A percentile compares a stretch with the other conserved stretches of the same genome.
These are phyloP conservation scores for Psettodes erumei DNA, from an alignment of 2,113 vertebrate species.

Conservation along the genomic window DNA sequence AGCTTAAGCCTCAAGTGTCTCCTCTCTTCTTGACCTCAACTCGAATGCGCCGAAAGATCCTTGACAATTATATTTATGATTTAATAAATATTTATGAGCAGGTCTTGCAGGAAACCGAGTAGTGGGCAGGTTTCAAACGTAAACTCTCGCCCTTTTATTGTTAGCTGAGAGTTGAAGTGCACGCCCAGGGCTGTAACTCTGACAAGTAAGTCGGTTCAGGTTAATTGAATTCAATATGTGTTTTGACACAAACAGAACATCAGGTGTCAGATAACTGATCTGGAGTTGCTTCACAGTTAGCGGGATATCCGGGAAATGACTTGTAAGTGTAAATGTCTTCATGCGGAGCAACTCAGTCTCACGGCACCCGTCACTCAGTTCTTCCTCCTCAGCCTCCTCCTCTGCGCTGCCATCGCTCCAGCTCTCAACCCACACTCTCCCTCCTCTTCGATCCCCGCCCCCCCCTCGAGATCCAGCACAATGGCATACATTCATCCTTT, in stretches of 20 bases:
- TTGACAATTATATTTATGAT: no score
- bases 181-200: no score
- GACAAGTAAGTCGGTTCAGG: neutral
- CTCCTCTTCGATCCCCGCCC: accelerated
- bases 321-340: no score
- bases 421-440: neutral
- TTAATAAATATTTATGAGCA: no score
- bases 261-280: no score
- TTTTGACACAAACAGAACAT: neutral
- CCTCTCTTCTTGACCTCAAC: no score
- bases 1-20: no score
- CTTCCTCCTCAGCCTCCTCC: neutral
- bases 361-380: neutral
- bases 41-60: no score
- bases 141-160: no score
- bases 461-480: neutral
- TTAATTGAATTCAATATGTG: neutral
- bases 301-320: no score
- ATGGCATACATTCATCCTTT: conserved; percentile 47
- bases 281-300: no score
- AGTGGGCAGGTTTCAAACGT: neutral
- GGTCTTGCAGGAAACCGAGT: neutral
- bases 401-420: conserved; percentile 6
- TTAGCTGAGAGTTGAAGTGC: no score
- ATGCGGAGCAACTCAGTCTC: neutral